These are phyloP conservation scores for Phrynocephalus forsythii DNA, from an alignment of 2,797 vertebrate species.

Conservation along the genomic window DNA sequence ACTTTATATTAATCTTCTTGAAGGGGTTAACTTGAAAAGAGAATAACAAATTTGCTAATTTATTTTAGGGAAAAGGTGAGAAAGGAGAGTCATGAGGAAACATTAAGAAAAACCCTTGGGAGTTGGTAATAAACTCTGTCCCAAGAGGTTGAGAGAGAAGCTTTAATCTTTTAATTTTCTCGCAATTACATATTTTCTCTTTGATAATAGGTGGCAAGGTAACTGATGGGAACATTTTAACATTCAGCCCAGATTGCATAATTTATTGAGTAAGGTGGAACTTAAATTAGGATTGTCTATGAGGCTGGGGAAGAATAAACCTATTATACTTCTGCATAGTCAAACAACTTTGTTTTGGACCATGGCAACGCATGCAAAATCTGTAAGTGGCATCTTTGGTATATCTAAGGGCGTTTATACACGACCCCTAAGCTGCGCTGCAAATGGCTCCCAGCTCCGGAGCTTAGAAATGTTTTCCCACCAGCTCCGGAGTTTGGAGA, in stretches of 20 bases:
- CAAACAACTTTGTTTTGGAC: constrained; percentile 37
- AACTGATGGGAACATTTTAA: constrained; percentile 63
- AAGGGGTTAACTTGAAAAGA: constrained; percentile 57
- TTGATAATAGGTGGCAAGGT: constrained; percentile 57
- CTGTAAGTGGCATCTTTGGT: neutral
- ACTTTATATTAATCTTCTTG: constrained; percentile 70
- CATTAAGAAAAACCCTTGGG: constrained; percentile 58
- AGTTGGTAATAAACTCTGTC: constrained; percentile 57
- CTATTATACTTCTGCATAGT: constrained; percentile 43
- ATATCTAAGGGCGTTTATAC: too few species aligned
- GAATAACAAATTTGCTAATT: constrained; percentile 55
- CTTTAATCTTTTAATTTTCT: constrained; percentile 62
- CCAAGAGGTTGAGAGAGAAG: constrained; percentile 60
- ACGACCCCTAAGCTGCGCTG: too few species aligned
- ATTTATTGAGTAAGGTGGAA: constrained; percentile 62
- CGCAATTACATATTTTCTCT: constrained; percentile 57
- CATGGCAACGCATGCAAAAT: constrained; percentile 18
- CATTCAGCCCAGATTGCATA: constrained; percentile 57
- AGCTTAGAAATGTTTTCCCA: too few species aligned
- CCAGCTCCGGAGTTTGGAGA: too few species aligned
- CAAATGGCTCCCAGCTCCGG: too few species aligned
- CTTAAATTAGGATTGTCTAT: constrained; percentile 51
- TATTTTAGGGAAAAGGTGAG: constrained; percentile 64
- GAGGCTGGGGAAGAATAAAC: constrained; percentile 39
- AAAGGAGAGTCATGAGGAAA: constrained; percentile 64